These are phyloP conservation scores for Arbacia lixula DNA, from an alignment of 53 echinoderm and acorn worm genomes.

Conservation along the genomic window DNA sequence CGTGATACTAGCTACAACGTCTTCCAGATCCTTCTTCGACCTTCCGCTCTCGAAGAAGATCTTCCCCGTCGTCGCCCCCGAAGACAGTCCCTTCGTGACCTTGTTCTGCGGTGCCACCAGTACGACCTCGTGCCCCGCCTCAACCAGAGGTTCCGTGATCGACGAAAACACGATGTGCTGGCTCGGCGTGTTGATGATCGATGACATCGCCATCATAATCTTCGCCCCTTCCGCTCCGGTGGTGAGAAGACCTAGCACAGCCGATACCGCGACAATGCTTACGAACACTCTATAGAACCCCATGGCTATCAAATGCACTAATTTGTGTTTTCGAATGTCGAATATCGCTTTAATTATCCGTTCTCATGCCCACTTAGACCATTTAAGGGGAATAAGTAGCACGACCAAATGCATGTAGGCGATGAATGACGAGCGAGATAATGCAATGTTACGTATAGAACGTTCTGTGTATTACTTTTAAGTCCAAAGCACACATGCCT, in stretches of 20 bases:
- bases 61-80: conserved; percentile 27
- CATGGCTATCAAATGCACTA: no score
- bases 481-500: no score
- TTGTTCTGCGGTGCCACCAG: conserved; percentile 25
- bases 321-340: not conserved
- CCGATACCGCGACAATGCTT: no score
- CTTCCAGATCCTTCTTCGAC: conserved; percentile 2
- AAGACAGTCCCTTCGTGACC: conserved; percentile 16
- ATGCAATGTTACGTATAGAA: no score
- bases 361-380: not conserved
- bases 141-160: conserved; percentile 28
- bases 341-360: not conserved
- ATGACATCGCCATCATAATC: conserved; percentile 22
- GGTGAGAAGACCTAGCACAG: no score
- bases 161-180: conserved; percentile 41
- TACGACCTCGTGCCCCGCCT: conserved; percentile 23
- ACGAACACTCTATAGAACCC: no score
- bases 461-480: no score
- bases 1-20: not conserved
- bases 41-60: conserved; percentile 6
- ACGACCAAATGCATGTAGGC: not conserved
- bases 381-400: not conserved
- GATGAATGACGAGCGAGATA: no score
- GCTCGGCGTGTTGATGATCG: conserved; percentile 28
- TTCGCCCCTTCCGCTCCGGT: no score